phyloP scores from a whole-genome alignment of 2,113 vertebrate genomes.

The Oryzias melastigma region DNA sequence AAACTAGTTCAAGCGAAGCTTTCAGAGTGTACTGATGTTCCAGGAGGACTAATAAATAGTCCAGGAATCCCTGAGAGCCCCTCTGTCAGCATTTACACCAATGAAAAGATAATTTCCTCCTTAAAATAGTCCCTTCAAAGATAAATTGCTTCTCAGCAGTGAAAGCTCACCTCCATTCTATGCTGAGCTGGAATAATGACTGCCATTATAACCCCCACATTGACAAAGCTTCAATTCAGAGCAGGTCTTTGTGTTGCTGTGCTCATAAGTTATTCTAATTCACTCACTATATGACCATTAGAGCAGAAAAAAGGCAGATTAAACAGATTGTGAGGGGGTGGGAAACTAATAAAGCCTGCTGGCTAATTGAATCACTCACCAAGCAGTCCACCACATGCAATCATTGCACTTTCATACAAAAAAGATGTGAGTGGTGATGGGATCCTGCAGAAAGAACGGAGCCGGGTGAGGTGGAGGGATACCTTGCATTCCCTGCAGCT shows the following conservation, averaged over 20 bases:
- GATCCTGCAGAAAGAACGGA: background rate
- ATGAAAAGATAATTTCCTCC: conserved; percentile 11
- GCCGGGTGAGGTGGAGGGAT: conserved; percentile 11
- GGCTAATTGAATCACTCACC: conserved; percentile 49
- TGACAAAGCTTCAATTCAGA: conserved; percentile 47
- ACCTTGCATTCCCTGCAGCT: conserved; percentile 92
- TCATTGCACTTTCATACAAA: conserved; percentile 2
- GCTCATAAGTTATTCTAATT: conserved; percentile 63
- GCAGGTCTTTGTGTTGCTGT: conserved; percentile 46
- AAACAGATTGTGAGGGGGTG: conserved; percentile 35
- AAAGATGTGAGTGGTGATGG: background rate
- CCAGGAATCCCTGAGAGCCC: too few relatives aligned
- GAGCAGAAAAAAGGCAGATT: conserved; percentile 33
- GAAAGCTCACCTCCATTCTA: conserved; percentile 38
- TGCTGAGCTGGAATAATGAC: conserved; percentile 46
- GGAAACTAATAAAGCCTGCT: conserved; percentile 45
- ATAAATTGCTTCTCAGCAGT: conserved; percentile 43
- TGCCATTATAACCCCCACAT: conserved; percentile 56
- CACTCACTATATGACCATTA: conserved; percentile 40
- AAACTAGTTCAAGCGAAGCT: too few relatives aligned
- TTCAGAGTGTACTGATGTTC: too few relatives aligned
- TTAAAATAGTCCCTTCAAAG: conserved; percentile 48
- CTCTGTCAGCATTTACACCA: too few relatives aligned
- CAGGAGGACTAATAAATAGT: too few relatives aligned
- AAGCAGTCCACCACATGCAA: conserved; percentile 3